Percentiles rank a stretch among this genome's conserved stretches.
These are phyloP conservation scores for Scleropages formosus DNA, from an alignment of 2,797 vertebrate species.

Conservation along the genomic window DNA sequence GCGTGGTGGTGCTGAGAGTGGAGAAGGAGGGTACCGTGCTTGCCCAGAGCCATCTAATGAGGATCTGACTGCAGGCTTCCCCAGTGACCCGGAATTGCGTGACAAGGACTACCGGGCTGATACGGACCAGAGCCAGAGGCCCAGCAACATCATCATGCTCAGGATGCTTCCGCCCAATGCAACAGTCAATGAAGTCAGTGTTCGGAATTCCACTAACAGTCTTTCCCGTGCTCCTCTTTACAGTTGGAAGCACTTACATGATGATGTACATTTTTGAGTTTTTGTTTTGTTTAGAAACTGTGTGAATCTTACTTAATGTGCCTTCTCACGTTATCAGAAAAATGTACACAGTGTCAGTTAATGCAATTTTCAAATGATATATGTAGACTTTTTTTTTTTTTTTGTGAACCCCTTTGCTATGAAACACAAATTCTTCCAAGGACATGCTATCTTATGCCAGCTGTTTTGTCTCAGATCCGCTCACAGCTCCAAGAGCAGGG, in stretches of 20 bases:
- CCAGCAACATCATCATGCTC: constrained; percentile 92
- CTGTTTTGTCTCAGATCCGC: constrained; percentile 69
- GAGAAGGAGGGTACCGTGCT: constrained; percentile 32
- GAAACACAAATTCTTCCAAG: too few species aligned
- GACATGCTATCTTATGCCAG: too few species aligned
- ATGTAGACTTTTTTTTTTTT: background rate
- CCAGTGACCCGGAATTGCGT: constrained; percentile 71
- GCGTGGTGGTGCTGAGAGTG: constrained; percentile 36
- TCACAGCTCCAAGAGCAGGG: constrained; percentile 81
- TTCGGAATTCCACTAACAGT: background rate
- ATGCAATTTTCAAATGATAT: too few species aligned
- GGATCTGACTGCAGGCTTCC: constrained; percentile 52
- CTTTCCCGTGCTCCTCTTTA: constrained; percentile 7
- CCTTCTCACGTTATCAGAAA: too few species aligned
- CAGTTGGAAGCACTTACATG: background rate
- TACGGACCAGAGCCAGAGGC: constrained; percentile 74
- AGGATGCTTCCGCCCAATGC: constrained; percentile 85
- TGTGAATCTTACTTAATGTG: too few species aligned
- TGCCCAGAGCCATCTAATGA: constrained; percentile 54
- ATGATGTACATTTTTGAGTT: background rate
- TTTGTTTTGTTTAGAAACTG: background rate
- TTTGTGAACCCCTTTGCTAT: background rate
- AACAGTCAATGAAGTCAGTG: constrained; percentile 79
- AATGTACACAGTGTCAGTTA: too few species aligned
- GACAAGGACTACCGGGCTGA: constrained; percentile 89